Evolutionary conservation across 2,113 vertebrate species (phyloP).

Genomic region (Mus pahari): DNA sequence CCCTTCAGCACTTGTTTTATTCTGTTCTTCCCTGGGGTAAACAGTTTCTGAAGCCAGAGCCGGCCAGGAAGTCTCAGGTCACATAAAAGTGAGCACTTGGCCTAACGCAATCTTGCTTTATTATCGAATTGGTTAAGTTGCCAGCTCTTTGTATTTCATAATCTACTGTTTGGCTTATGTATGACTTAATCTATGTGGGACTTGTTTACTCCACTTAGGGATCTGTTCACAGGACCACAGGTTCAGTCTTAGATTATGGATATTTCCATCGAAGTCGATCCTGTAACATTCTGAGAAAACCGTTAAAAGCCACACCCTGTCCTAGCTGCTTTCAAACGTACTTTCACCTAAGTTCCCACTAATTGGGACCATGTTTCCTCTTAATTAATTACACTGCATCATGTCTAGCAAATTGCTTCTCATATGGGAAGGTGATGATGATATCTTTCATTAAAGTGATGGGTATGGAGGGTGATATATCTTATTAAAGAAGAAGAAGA

Average conservation of each 20-base stretch:
- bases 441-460: not conserved
- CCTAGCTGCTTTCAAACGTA: not conserved
- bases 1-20: not conserved
- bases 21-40: not conserved
- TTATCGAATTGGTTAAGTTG: not conserved
- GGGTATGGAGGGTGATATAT: not conserved
- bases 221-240: not conserved
- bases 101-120: not conserved
- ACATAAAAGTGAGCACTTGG: not conserved
- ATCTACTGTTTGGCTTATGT: not conserved
- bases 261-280: not conserved
- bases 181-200: not conserved
- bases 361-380: not conserved
- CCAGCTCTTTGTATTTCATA: not conserved
- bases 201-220: not conserved
- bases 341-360: not conserved
- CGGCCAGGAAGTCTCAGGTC: not conserved
- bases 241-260: not conserved
- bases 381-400: not conserved
- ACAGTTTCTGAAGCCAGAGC: not conserved
- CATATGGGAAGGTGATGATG: no score
- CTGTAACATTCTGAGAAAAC: not conserved
- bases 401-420: not conserved
- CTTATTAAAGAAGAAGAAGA: not conserved
- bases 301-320: not conserved